A percentile compares a stretch with the other conserved stretches of the same genome.
phyloP scores from a whole-genome alignment of 1,140 invertebrate species.

The Asobara japonica region DNA sequence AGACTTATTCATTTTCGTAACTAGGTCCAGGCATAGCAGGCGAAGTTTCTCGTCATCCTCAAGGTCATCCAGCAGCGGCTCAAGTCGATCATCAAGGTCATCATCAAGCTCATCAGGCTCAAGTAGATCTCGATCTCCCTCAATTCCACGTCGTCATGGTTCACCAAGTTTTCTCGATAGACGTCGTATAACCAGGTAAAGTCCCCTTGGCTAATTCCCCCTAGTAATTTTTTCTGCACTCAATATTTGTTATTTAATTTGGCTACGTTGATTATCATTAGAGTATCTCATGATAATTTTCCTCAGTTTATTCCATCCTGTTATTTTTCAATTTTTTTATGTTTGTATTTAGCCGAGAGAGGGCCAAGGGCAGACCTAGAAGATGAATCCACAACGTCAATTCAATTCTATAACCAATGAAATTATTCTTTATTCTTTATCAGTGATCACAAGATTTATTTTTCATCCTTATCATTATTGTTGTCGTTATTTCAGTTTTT shows the following conservation, averaged over 20 bases:
- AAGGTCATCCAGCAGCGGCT: conserved; percentile 53
- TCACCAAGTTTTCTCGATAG: conserved; percentile 91
- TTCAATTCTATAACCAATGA: neutral
- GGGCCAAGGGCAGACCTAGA: conserved; percentile 62
- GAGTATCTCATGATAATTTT: no score
- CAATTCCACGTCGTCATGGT: conserved; percentile 86
- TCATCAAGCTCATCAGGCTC: conserved; percentile 55
- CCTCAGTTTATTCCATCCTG: conserved; percentile 12
- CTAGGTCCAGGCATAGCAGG: conserved; percentile 53
- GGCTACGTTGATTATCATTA: neutral
- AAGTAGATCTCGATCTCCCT: conserved; percentile 79
- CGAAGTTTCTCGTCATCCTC: conserved; percentile 60
- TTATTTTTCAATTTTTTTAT: conserved; percentile 48
- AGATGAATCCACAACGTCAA: conserved; percentile 48
- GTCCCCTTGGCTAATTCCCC: conserved; percentile 20
- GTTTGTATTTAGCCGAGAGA: conserved; percentile 59
- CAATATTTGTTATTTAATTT: conserved; percentile 23
- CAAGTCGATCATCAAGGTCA: conserved; percentile 51
- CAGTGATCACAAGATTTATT: neutral
- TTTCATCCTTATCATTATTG: neutral
- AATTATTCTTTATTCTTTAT: neutral
- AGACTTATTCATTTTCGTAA: conserved; percentile 30
- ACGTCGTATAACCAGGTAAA: conserved; percentile 91
- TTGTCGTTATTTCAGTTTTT: neutral
- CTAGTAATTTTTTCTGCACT: conserved; percentile 30